These are phyloP conservation scores for Drosophila murphyi DNA, from an alignment of 1,140 invertebrate genomes.

Conservation along the genomic window DNA sequence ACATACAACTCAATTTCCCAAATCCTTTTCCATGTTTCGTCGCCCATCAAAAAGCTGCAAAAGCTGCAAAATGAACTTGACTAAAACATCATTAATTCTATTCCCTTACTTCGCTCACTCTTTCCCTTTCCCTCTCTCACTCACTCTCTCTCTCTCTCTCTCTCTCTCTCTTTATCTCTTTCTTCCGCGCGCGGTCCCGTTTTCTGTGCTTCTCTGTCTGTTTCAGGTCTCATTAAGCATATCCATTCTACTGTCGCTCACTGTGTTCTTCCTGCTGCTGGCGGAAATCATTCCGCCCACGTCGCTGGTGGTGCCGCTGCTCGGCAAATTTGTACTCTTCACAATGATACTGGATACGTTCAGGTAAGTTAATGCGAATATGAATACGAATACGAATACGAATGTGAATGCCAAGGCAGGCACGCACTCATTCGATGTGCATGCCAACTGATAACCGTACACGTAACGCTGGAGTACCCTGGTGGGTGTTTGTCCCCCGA, in stretches of 20 bases:
- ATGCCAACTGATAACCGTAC: constrained; percentile 39
- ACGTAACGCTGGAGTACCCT: background rate
- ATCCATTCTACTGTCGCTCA: constrained; percentile 99
- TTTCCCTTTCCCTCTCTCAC: constrained; percentile 8
- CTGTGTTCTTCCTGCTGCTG: constrained; percentile 99
- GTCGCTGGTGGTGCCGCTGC: constrained; percentile 97
- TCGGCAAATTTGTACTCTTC: constrained; percentile 99
- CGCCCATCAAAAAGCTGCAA: constrained; percentile 18
- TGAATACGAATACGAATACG: background rate
- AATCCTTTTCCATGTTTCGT: constrained; percentile 40
- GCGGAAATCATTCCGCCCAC: constrained; percentile 99
- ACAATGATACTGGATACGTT: constrained; percentile 99
- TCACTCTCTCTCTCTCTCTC: background rate
- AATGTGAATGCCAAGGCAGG: constrained; percentile 1
- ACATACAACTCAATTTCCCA: constrained; percentile 68
- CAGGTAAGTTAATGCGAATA: constrained; percentile 88
- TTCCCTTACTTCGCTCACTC: background rate
- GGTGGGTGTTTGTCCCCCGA: background rate
- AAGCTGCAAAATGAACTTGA: constrained; percentile 56
- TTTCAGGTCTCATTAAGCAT: constrained; percentile 96
- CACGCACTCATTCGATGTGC: constrained; percentile 44
- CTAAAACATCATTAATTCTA: constrained; percentile 36
- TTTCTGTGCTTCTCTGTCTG: constrained; percentile 29
- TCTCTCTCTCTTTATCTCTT: constrained; percentile 2
- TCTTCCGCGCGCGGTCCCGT: background rate